Percentiles rank a stretch among this genome's conserved stretches.
Conservation (phyloP, 2,797 vertebrate species). For the Bradypodion ventrale region DNA sequence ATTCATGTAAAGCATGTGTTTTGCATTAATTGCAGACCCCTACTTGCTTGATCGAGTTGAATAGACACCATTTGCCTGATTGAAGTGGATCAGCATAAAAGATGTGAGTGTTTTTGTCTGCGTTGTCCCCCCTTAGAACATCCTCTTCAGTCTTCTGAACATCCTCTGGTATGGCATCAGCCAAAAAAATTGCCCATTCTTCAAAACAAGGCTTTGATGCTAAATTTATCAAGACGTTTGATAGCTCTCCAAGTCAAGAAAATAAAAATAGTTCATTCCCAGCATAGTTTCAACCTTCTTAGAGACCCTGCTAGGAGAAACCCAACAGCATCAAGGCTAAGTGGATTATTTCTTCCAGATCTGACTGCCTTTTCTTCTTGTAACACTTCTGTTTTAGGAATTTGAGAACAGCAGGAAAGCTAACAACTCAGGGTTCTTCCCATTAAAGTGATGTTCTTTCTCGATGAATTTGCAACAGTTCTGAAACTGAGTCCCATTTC, state of each 20-base stretch:
- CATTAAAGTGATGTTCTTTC: not conserved
- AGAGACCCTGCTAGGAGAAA: conserved; percentile 49
- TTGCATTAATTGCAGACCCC: too few relatives aligned
- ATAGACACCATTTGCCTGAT: conserved; percentile 16
- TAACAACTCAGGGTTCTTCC: not conserved
- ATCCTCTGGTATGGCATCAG: conserved; percentile 51
- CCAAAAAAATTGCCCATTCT: conserved; percentile 55
- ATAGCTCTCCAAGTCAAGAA: conserved; percentile 64
- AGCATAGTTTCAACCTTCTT: conserved; percentile 63
- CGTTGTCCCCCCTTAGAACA: not conserved
- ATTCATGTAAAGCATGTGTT: not conserved
- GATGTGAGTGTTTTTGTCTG: not conserved
- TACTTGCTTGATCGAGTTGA: conserved; percentile 6
- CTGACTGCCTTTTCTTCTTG: conserved; percentile 44
- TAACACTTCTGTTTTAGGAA: conserved; percentile 9
- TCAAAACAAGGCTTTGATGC: conserved; percentile 73
- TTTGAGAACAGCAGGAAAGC: not conserved
- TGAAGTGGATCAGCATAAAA: conserved; percentile 36
- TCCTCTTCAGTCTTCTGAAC: conserved; percentile 34
- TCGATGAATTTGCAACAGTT: not conserved
- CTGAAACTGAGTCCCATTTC: not conserved
- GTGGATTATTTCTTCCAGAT: conserved; percentile 45
- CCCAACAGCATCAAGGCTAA: conserved; percentile 34
- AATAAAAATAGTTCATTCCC: conserved; percentile 71
- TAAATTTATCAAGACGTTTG: conserved; percentile 69